phyloP scores from a whole-genome alignment of 2,797 vertebrate species.

The Arrhamphus sclerolepis region DNA sequence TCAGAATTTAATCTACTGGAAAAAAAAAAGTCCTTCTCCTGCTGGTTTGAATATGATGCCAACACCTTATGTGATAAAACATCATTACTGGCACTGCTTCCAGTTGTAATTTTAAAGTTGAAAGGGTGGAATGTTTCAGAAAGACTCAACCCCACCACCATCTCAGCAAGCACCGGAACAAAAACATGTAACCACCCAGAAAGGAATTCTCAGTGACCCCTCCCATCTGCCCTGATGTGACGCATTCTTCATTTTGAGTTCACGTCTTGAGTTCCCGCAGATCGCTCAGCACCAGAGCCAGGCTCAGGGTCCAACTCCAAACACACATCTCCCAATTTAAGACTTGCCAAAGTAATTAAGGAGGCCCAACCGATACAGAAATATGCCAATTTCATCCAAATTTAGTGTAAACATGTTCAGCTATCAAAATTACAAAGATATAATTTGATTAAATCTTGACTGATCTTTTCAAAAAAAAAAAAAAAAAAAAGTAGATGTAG shows the following conservation, averaged over 20 bases:
- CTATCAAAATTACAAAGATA: not conserved
- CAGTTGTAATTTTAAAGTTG: conserved; percentile 17
- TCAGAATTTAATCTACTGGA: not conserved
- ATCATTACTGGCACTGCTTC: conserved; percentile 34
- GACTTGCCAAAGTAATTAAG: conserved; percentile 7
- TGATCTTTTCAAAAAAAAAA: not conserved
- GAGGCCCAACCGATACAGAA: conserved; percentile 8
- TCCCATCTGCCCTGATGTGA: conserved; percentile 2
- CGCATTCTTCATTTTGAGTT: conserved; percentile 49
- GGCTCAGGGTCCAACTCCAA: conserved; percentile 11
- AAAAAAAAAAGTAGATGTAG: not conserved
- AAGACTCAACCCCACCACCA: conserved; percentile 17
- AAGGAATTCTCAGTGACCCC: not conserved
- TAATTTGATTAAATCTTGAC: not conserved
- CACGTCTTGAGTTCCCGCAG: conserved; percentile 7
- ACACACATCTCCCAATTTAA: conserved; percentile 23
- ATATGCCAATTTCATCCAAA: not conserved
- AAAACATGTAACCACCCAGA: conserved; percentile 1
- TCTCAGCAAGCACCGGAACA: conserved; percentile 17
- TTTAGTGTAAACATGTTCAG: not conserved
- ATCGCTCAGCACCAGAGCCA: conserved; percentile 10
- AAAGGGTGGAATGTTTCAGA: conserved; percentile 58
- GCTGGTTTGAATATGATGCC: conserved; percentile 31
- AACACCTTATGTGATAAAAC: conserved; percentile 12
- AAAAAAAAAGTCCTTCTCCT: conserved; percentile 3